phyloP scores from a whole-genome alignment of 1,140 invertebrate genomes.

The Bombus huntii region DNA sequence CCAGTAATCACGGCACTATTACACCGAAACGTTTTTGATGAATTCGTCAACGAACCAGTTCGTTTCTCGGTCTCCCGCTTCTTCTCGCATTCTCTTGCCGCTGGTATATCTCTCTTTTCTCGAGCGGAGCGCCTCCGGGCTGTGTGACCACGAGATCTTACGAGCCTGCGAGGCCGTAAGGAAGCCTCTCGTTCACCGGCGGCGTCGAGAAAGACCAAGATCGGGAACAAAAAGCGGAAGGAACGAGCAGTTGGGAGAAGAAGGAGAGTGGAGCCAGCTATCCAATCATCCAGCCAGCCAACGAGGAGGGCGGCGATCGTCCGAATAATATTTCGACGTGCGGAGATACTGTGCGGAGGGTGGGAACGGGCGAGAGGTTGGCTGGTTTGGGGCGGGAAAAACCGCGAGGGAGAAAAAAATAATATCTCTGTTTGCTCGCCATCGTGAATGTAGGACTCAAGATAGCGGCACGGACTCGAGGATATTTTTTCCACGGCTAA shows the following conservation, averaged over 20 bases:
- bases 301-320: slow-evolving; percentile 7
- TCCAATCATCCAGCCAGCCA: background rate
- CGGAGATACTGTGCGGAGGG: background rate
- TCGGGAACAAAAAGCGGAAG: slow-evolving; percentile 72
- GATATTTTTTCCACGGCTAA: slow-evolving; percentile 49
- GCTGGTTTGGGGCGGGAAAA: background rate
- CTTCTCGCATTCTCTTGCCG: background rate
- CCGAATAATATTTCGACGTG: slow-evolving; percentile 44
- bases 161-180: slow-evolving; percentile 69
- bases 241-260: slow-evolving; percentile 41
- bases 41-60: slow-evolving; percentile 75
- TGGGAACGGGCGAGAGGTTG: background rate
- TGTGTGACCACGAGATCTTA: slow-evolving; percentile 69
- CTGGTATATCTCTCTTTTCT: slow-evolving; percentile 25
- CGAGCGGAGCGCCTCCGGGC: slow-evolving; percentile 33
- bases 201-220: slow-evolving; percentile 54
- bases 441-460: slow-evolving; percentile 57
- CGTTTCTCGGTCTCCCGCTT: slow-evolving; percentile 39
- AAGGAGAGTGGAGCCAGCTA: background rate
- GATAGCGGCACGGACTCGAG: slow-evolving; percentile 45
- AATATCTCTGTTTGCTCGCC: slow-evolving; percentile 48
- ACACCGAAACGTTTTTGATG: slow-evolving; percentile 77
- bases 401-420: slow-evolving; percentile 34
- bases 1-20: slow-evolving; percentile 77
- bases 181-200: slow-evolving; percentile 44